Evolutionary conservation across 2,797 vertebrate genomes (phyloP).

Genomic region (Mionectes olivaceus): DNA sequence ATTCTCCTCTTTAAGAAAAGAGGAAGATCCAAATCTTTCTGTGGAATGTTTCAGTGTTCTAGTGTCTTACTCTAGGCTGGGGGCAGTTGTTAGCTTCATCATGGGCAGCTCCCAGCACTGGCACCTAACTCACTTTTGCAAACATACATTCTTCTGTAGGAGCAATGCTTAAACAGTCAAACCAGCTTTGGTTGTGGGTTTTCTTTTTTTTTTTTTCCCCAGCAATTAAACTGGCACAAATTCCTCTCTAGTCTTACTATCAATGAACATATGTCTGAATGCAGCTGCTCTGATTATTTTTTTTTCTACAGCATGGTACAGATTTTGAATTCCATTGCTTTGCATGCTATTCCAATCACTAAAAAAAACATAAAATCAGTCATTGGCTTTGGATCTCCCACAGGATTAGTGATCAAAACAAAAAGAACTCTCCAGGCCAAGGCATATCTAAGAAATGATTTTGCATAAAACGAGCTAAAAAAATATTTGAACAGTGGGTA

Average conservation of each 20-base stretch:
- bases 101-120: not conserved
- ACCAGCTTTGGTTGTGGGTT: not conserved
- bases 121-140: not conserved
- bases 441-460: not conserved
- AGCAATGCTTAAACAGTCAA: not conserved
- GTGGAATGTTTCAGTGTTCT: not conserved
- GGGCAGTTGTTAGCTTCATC: not conserved
- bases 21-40: not conserved
- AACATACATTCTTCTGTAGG: not conserved
- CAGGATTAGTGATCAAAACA: conserved; percentile 23
- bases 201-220: fast-evolving
- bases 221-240: not conserved
- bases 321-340: conserved; percentile 7
- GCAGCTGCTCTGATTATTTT: conserved; percentile 1
- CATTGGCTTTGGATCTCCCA: not conserved
- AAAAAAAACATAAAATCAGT: not conserved
- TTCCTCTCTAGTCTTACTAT: not conserved
- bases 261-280: not conserved
- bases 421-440: not conserved
- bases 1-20: not conserved
- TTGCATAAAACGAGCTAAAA: conserved; percentile 6
- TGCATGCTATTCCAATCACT: not conserved
- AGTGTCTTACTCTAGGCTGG: not conserved
- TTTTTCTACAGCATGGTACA: not conserved
- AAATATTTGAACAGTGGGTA: not conserved